Base-by-base conservation (phyloP, 2,888 invertebrate species). In the Meandrusa payeni region DNA sequence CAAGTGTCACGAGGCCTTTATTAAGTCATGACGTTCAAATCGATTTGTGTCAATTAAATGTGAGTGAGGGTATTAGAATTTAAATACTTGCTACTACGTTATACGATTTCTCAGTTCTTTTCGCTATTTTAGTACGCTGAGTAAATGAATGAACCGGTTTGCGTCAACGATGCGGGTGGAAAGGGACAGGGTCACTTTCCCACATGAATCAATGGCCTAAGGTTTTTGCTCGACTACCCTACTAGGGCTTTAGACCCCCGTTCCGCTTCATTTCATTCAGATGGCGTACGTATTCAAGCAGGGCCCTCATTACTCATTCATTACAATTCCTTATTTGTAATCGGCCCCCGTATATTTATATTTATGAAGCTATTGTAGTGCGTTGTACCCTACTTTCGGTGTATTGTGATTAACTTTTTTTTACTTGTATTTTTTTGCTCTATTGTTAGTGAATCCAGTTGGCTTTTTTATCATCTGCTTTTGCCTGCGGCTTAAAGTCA, bases 121-220 rank as follows among this genome's bases (percentile, higher is more conserved):
- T n/a, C n/a, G n/a, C n/a, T n/a, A n/a, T n/a, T n/a, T n/a, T n/a
- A n/a, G n/a, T 41, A 43, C 38, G 23, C 31, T 32, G 6, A 41
- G 24, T 39, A 40, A 42, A 41, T 46, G 45, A 23, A 40, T 41
- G 40, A 53, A 68, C 69, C 69, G 67, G 76, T 73, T 66, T 31
- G 22, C 23, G 9, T 26, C 32, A 23, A 42, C 46, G 54, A 38
- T 31, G 41, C 47, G 50, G 37, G 51, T 61, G 61, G 64, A 75
- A 74, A 76, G 66, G 68, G 70, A 72, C 57, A 64, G 55, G 64
- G 60, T 59, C 61, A 72, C 71, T 76, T 80, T 80, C 78, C 64
- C 80, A 73, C 61, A 64, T 61, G 64, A 62, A 68, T 72, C 63
- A 66, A 61, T 61, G 57, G 36, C 29, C 17, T 19, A 42, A 17